Evolutionary conservation across 2,888 invertebrate genomes (phyloP).

Genomic region (Ectropis crepuscularia): DNA sequence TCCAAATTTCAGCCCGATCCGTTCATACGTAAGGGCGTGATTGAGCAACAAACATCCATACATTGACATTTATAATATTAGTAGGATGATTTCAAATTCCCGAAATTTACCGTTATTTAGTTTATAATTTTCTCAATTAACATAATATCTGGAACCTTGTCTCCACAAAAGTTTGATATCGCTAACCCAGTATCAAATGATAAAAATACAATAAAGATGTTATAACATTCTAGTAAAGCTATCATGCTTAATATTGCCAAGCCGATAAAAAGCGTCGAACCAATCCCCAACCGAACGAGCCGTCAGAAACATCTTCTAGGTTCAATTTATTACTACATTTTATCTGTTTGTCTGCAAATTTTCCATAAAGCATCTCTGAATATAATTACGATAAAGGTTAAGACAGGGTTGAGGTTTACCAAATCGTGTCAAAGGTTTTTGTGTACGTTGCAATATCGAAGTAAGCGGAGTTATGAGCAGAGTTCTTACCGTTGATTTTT

Average conservation of each 20-base stretch:
- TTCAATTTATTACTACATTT: constrained; percentile 7
- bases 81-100: too few relatives aligned
- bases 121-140: too few relatives aligned
- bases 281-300: not conserved
- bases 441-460: too few relatives aligned
- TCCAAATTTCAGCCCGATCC: too few relatives aligned
- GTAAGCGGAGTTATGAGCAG: too few relatives aligned
- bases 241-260: not conserved
- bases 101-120: too few relatives aligned
- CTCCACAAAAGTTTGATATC: not conserved
- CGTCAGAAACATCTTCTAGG: not conserved
- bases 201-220: constrained; percentile 1
- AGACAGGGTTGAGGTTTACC: not conserved
- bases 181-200: not conserved
- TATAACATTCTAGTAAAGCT: not conserved
- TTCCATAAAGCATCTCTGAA: not conserved
- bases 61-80: too few relatives aligned
- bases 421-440: too few relatives aligned
- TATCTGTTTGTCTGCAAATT: not conserved
- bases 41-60: too few relatives aligned
- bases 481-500: too few relatives aligned
- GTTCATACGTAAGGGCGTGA: too few relatives aligned
- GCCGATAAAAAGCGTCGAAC: constrained; percentile 4
- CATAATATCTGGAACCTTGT: too few relatives aligned
- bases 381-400: not conserved